These are phyloP conservation scores for Lysandra coridon DNA, from an alignment of 2,888 invertebrate genomes.

Conservation along the genomic window DNA sequence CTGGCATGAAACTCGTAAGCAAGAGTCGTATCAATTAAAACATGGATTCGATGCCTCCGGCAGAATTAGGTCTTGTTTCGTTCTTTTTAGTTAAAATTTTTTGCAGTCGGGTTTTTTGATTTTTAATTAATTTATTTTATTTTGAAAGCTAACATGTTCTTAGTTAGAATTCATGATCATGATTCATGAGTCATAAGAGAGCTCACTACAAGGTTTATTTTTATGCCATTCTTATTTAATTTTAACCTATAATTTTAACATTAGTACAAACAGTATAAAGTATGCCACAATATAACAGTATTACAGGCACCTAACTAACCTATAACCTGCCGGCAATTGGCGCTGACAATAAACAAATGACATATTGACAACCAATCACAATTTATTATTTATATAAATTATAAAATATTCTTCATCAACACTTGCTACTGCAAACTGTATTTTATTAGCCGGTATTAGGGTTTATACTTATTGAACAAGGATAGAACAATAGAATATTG, in stretches of 20 bases:
- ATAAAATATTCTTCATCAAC: constrained; percentile 18
- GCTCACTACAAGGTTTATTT: too few species aligned
- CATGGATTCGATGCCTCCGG: too few species aligned
- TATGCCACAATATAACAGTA: background rate
- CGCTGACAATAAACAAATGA: constrained; percentile 19
- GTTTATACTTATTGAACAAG: background rate
- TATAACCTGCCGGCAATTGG: background rate
- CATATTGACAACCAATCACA: constrained; percentile 4
- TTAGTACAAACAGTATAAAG: background rate
- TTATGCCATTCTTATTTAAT: background rate
- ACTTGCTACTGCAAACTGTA: background rate
- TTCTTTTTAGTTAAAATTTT: too few species aligned
- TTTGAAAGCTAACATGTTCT: too few species aligned
- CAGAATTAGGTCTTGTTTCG: too few species aligned
- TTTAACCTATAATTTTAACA: background rate
- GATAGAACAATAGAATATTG: background rate
- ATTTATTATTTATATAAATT: background rate
- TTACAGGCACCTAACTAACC: background rate
- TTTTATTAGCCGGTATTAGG: background rate
- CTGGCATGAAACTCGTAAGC: too few species aligned
- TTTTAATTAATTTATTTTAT: too few species aligned
- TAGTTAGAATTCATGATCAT: too few species aligned
- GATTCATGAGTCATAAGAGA: too few species aligned
- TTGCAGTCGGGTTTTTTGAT: too few species aligned
- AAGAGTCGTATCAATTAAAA: too few species aligned